Evolutionary conservation across 2,888 invertebrate species (phyloP).

Genomic region (Volucella inflata): DNA sequence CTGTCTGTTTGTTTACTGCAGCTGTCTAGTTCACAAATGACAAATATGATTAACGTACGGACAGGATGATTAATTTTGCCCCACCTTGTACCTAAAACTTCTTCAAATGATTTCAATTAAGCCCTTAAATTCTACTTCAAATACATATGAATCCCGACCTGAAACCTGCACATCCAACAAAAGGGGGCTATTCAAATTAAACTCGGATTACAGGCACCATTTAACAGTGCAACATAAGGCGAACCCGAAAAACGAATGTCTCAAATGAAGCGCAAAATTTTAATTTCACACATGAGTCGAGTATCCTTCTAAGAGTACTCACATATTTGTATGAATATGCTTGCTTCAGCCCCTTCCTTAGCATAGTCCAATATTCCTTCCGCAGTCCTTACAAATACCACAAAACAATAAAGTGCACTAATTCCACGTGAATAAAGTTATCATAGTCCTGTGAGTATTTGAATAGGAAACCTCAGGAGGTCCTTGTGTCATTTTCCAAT

Average conservation of each 20-base stretch:
- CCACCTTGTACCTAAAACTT: no score
- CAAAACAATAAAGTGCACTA: constrained; percentile 42
- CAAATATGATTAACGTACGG: no score
- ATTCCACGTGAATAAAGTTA: constrained; percentile 41
- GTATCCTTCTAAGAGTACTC: background rate
- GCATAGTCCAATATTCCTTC: constrained; percentile 1
- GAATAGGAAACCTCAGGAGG: constrained; percentile 6
- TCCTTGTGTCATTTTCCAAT: constrained; percentile 1
- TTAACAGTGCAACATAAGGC: background rate
- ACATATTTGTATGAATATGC: constrained; percentile 26
- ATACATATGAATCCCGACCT: background rate
- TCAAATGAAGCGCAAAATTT: constrained; percentile 47
- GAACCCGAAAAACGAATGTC: constrained; percentile 4
- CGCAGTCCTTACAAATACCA: background rate
- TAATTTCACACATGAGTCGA: constrained; percentile 45
- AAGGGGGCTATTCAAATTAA: constrained; percentile 12
- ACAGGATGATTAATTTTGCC: no score
- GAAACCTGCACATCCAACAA: background rate
- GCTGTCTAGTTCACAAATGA: no score
- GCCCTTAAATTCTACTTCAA: background rate
- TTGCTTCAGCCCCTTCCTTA: constrained; percentile 6
- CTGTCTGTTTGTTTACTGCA: no score
- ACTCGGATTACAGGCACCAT: background rate
- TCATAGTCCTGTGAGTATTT: constrained; percentile 38
- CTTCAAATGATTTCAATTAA: no score